Evolutionary conservation across 2,888 invertebrate genomes (phyloP), one percentile per base, ranked within the genome.

Genomic region (Sarcophaga subvicina): DNA sequence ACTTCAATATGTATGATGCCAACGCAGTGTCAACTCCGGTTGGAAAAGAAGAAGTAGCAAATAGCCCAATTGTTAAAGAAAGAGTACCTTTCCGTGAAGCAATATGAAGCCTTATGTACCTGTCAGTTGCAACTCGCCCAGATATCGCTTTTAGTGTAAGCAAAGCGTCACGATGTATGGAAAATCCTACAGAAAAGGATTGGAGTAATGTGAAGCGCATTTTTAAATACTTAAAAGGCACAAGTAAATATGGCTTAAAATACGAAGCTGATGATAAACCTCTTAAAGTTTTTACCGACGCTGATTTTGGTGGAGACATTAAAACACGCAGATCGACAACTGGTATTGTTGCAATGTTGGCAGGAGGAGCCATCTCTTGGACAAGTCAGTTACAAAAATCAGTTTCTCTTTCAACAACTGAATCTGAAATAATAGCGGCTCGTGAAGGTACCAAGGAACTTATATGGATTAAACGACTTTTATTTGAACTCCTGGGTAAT

Each of bases 1-100:
- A 75, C 17, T 86, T 86, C 75, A 69, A 80, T n/a, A 84, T 88
- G 85, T 5, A 45, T 62, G 75, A 84, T 8, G 62, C 54, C 4
- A 86, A 86, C 45, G 49, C 73, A 37, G 86, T 86, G 11, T 17
- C 63, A 17, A 88, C 88, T 47, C 86, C 86, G 25, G 70, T 63
- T 14, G 88, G 75, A 75, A 75, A 59, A 6, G 67, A 67, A 60
- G 54, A 69, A 49, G 75, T 75, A 14, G 22, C 14, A 75, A 64
- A 75, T 64, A 75, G 63, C 64, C 63, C 75, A 83, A 75, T 45
- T 49, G 64, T 27, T 8, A 25, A 66, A 27, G 62, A 66, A 49
- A 64, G 20, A 1, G 60, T 75, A 27, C 78, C 85, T 17, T 80
- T 71, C 69, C 82, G 85, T 64, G 83, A 88, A 82, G 85, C 83